These are phyloP conservation scores for Seira ritae DNA, from an alignment of 2,888 invertebrate species.

Conservation along the genomic window DNA sequence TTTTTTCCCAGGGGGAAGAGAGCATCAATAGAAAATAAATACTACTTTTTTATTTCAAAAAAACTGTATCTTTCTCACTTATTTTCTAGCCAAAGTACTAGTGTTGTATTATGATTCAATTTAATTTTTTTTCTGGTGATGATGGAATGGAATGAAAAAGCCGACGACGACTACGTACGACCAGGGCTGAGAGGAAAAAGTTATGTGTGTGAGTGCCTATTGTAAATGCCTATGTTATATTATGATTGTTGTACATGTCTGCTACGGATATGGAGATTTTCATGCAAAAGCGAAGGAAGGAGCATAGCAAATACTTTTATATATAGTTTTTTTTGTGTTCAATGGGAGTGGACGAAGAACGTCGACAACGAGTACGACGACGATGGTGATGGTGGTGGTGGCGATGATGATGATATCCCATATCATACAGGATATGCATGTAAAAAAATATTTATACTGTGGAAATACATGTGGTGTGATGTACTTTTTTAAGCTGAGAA, in stretches of 20 bases:
- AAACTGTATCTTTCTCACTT: not conserved
- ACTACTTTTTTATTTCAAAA: not conserved
- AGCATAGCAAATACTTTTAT: slow-evolving; percentile 42
- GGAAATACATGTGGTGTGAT: too few species aligned
- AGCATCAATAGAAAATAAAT: slow-evolving; percentile 1
- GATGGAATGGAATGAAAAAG: slow-evolving; percentile 57
- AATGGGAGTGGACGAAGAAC: slow-evolving; percentile 61
- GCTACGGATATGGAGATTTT: slow-evolving; percentile 20
- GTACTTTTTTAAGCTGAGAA: too few species aligned
- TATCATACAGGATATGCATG: too few species aligned
- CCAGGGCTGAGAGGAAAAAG: slow-evolving; percentile 28
- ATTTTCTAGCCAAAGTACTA: not conserved
- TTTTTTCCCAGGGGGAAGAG: slow-evolving; percentile 30
- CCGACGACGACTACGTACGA: slow-evolving; percentile 46
- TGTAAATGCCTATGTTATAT: not conserved
- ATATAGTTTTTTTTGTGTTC: slow-evolving; percentile 39
- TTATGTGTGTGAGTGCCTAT: slow-evolving; percentile 15
- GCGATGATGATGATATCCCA: slow-evolving; percentile 33
- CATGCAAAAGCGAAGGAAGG: slow-evolving; percentile 37
- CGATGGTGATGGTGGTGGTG: slow-evolving; percentile 10
- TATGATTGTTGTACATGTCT: slow-evolving; percentile 4
- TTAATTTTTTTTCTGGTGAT: not conserved
- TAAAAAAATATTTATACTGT: too few species aligned
- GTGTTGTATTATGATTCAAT: not conserved
- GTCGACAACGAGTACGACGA: slow-evolving; percentile 60